Evolutionary conservation across 2,888 invertebrate species (phyloP).

Genomic region (Mechanitis messenoides): DNA sequence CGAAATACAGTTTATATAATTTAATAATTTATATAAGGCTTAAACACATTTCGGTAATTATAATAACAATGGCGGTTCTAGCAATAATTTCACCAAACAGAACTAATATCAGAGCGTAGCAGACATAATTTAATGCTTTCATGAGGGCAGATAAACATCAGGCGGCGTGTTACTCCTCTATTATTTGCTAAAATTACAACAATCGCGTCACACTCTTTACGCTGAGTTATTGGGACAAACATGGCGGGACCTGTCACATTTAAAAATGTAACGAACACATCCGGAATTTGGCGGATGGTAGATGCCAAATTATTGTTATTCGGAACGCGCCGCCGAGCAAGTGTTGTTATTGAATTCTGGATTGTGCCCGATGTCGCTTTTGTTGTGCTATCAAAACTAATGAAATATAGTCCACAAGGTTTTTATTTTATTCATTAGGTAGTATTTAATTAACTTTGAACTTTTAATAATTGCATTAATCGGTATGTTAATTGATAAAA

Average conservation of each 20-base stretch:
- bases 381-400: constrained; percentile 51
- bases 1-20: too few relatives aligned
- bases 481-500: too few relatives aligned
- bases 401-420: constrained; percentile 39
- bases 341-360: constrained; percentile 69
- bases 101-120: constrained; percentile 53
- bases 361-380: constrained; percentile 56
- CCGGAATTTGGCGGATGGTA: constrained; percentile 67
- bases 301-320: constrained; percentile 75
- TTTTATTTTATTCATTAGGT: constrained; percentile 14
- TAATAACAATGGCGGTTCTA: constrained; percentile 16
- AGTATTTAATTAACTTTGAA: not conserved
- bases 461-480: too few relatives aligned
- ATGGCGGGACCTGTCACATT: constrained; percentile 67
- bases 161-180: constrained; percentile 63
- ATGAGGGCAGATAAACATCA: constrained; percentile 67
- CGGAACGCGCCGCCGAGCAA: constrained; percentile 49
- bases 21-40: too few relatives aligned
- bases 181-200: constrained; percentile 73
- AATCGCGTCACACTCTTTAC: constrained; percentile 64
- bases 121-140: constrained; percentile 63
- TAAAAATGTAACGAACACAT: constrained; percentile 73
- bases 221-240: constrained; percentile 42
- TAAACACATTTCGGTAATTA: constrained; percentile 10
- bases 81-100: constrained; percentile 32